Conservation (phyloP, 1,140 invertebrate species). For the Drosophila subobscura region DNA sequence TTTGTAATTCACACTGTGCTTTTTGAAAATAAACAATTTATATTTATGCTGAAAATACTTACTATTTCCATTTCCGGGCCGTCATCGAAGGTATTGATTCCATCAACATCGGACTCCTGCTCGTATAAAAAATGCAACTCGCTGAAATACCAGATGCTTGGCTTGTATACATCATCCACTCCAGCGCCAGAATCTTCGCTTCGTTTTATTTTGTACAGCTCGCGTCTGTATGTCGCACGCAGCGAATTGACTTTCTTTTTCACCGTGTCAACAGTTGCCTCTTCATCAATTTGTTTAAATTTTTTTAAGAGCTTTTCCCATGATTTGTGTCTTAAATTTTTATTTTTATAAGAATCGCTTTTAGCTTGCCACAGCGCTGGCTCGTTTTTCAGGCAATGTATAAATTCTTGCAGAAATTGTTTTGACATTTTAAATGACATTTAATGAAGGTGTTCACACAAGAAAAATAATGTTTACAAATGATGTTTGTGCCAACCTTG, state of each 20-base stretch:
- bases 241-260: slow-evolving; percentile 22
- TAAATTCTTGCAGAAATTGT: slow-evolving; percentile 14
- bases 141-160: slow-evolving; percentile 5
- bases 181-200: slow-evolving; percentile 7
- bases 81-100: slow-evolving; percentile 11
- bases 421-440: slow-evolving; percentile 10
- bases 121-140: slow-evolving; percentile 2
- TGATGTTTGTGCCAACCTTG: slow-evolving; percentile 6
- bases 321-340: slow-evolving; percentile 6
- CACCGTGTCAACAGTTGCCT: slow-evolving; percentile 20
- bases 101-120: not conserved
- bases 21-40: not conserved
- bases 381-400: slow-evolving; percentile 9
- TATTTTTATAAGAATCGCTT: slow-evolving; percentile 12
- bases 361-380: slow-evolving; percentile 9
- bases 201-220: slow-evolving; percentile 12
- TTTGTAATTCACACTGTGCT: not conserved
- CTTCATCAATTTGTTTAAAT: slow-evolving; percentile 14
- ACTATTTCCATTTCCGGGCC: slow-evolving; percentile 1
- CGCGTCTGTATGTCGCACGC: slow-evolving; percentile 8
- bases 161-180: slow-evolving; percentile 1
- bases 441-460: not conserved
- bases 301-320: slow-evolving; percentile 10
- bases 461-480: slow-evolving; percentile 2
- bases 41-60: slow-evolving; percentile 2